Base-by-base conservation (phyloP, 2,888 invertebrate species). In the Ophonus ardosiacus region DNA sequence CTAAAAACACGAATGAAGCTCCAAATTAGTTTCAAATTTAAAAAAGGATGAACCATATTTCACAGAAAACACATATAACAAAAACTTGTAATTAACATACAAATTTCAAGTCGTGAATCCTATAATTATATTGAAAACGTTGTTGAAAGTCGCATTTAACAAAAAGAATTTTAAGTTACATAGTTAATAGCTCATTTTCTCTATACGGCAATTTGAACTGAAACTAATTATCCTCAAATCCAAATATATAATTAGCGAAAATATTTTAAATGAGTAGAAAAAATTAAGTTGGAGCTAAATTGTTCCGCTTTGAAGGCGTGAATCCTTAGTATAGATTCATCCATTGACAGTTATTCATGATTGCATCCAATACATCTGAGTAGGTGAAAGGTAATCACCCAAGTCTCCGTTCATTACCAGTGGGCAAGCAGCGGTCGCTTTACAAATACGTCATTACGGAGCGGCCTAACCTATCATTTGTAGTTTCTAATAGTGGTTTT, bases 381-480 rank as follows among this genome's bases (percentile, higher is more conserved):
- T 68, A 15, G 68, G 68, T 68, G 68, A 68, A 68, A 68, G 68
- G 31, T 68, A 68, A 68, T 68, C 68, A 68, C 68, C 24, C n/a
- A 68, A 38, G 31, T 38, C 24, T 68, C 68, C 31, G 68, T 68
- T 68, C 68, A 38, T 68, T 68, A 68, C 31, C 38, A 68, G 15
- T 68, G 68, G 68, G 68, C 68, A 68, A 68, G 68, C 68, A 31
- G n/a, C 68, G 68, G 31, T 68, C 31, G 68, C 38, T 68, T 68
- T 68, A 68, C 68, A 68, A 68, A 68, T 68, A 68, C 68, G 38
- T 68, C 68, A 68, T 68, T 68, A 68, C 68, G 31, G 0, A 5
- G 68, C 68, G n/a, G 68, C 24, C 71, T 74, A 74, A 74, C 71
- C 71, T 74, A 74, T 74, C 43, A 74, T 74, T 74, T 74, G 71